Conservation (phyloP, 2,888 invertebrate species). For the Sisyra terminalis region DNA sequence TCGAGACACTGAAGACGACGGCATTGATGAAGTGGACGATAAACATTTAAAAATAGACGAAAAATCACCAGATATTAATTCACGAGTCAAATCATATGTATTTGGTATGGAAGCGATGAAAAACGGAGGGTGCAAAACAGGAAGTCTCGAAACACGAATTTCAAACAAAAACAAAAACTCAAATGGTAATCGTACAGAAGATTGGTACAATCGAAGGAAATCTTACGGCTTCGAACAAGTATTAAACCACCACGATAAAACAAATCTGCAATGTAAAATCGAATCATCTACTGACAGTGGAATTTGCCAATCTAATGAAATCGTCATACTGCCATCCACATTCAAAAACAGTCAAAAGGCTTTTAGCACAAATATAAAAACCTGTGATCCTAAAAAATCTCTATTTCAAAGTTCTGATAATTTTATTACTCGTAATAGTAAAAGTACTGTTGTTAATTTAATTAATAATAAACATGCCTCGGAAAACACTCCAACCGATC, state of each 20-base stretch:
- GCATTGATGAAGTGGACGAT: conserved; percentile 27
- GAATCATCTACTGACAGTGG: conserved; percentile 69
- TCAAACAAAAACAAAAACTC: conserved; percentile 24
- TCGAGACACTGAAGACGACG: conserved; percentile 25
- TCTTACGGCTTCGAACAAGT: conserved; percentile 59
- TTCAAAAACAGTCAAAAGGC: conserved; percentile 16
- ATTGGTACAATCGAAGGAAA: conserved; percentile 59
- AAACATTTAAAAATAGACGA: conserved; percentile 12
- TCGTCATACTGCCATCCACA: conserved; percentile 30
- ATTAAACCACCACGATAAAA: conserved; percentile 18
- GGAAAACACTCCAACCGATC: background rate
- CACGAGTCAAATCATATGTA: conserved; percentile 27
- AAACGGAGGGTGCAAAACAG: conserved; percentile 23
- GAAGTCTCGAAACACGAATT: conserved; percentile 29
- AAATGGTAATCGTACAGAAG: conserved; percentile 28
- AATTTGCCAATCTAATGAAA: conserved; percentile 53
- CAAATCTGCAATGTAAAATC: conserved; percentile 31
- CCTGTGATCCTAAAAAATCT: background rate
- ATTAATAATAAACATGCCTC: background rate
- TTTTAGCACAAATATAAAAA: conserved; percentile 12
- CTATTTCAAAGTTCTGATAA: background rate
- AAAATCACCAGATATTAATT: conserved; percentile 17
- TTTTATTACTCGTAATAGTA: conserved; percentile 1
- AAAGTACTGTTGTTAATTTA: conserved; percentile 5
- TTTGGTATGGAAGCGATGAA: conserved; percentile 27